Conservation (phyloP, 64 coral and sea anemone species). For the Montipora capricornis region DNA sequence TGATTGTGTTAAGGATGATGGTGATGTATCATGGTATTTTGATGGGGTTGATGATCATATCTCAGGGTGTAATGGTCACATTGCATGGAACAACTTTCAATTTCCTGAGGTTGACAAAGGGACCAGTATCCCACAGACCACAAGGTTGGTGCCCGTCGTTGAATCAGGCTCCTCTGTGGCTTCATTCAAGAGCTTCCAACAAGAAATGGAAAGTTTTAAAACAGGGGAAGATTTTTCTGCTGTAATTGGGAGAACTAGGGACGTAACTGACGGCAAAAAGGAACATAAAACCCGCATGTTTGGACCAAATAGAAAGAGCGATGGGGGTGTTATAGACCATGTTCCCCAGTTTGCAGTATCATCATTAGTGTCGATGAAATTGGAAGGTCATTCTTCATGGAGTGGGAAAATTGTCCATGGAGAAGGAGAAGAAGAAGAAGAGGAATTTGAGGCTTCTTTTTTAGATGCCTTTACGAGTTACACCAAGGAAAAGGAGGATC, state of each 20-base stretch:
- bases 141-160: background rate
- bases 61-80: background rate
- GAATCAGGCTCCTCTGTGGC: background rate
- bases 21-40: conserved; percentile 43
- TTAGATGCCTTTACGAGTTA: background rate
- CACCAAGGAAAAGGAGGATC: background rate
- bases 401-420: too few relatives aligned
- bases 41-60: conserved; percentile 13
- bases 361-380: background rate
- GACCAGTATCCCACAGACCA: background rate
- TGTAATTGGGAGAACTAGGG: background rate
- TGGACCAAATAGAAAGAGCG: background rate
- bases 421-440: background rate
- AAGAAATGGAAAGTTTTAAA: background rate
- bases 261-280: background rate
- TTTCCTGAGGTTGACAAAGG: background rate
- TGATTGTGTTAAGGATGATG: background rate
- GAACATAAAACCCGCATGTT: background rate
- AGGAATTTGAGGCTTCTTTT: conserved; percentile 43
- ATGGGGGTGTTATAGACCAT: background rate
- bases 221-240: background rate
- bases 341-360: background rate
- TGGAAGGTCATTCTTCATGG: background rate
- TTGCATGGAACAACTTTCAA: background rate
- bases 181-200: background rate